These are phyloP conservation scores for Crypturellus tataupa DNA, from an alignment of 2,797 vertebrate species.

Conservation along the genomic window DNA sequence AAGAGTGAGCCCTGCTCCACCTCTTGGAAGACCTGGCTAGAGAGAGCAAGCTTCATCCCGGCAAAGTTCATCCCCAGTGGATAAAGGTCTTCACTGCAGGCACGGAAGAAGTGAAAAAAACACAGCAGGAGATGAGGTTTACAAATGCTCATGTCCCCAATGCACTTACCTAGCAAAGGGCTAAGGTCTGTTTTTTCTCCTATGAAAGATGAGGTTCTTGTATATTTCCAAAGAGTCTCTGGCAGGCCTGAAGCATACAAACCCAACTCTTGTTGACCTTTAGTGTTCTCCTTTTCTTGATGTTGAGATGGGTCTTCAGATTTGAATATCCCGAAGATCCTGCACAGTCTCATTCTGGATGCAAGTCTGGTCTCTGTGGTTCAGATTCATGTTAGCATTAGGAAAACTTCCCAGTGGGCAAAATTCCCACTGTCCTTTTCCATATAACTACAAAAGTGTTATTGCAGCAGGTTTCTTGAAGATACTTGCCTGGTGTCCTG, in stretches of 20 bases:
- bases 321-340: neutral
- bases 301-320: neutral
- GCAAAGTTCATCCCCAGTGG: neutral
- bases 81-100: neutral
- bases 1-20: conserved; percentile 25
- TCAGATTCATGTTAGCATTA: neutral
- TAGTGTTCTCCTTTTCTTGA: neutral
- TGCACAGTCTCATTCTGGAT: neutral
- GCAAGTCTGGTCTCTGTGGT: neutral
- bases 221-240: neutral
- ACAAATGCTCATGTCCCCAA: fast-evolving
- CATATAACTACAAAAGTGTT: neutral
- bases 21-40: neutral
- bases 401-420: neutral
- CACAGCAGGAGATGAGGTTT: fast-evolving
- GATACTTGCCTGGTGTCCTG: neutral
- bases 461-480: neutral
- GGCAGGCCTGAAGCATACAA: neutral
- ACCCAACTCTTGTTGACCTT: neutral
- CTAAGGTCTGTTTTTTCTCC: neutral
- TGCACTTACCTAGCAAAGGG: neutral
- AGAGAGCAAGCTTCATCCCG: neutral
- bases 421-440: neutral
- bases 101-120: neutral
- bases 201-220: neutral